These are phyloP conservation scores for Rotaria macrura DNA, from an alignment of 2,888 invertebrate genomes.

Conservation along the genomic window DNA sequence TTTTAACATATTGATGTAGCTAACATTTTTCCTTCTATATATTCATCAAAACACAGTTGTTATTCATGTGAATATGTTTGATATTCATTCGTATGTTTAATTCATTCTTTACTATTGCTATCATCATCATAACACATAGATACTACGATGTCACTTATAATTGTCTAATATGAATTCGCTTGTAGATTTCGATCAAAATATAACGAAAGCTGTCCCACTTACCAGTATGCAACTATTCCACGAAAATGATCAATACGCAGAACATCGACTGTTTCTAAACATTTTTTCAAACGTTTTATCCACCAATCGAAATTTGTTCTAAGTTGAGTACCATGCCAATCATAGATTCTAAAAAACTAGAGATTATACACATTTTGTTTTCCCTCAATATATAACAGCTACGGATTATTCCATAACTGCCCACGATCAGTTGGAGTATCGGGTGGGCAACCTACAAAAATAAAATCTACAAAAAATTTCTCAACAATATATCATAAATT, in stretches of 20 bases:
- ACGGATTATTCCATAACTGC: constrained; percentile 3
- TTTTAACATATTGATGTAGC: too few species aligned
- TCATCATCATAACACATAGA: too few species aligned
- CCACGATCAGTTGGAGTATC: not conserved
- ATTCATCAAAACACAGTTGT: too few species aligned
- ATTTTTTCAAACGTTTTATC: not conserved
- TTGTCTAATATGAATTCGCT: too few species aligned
- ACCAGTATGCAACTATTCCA: not conserved
- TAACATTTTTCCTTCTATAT: too few species aligned
- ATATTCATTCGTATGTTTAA: too few species aligned
- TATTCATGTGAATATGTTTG: too few species aligned
- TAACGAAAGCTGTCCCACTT: too few species aligned
- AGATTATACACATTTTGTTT: not conserved
- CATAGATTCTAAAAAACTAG: not conserved
- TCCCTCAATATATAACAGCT: not conserved
- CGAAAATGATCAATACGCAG: constrained; percentile 10
- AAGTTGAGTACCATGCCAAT: not conserved
- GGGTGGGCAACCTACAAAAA: not conserved
- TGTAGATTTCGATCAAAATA: too few species aligned
- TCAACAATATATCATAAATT: too few species aligned
- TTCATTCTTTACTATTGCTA: too few species aligned
- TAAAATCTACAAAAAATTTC: not conserved
- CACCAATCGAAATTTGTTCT: not conserved
- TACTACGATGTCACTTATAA: too few species aligned
- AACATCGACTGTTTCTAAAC: not conserved